phyloP scores from a whole-genome alignment of 2,888 invertebrate species.

The Blastobasis lacticolella region DNA sequence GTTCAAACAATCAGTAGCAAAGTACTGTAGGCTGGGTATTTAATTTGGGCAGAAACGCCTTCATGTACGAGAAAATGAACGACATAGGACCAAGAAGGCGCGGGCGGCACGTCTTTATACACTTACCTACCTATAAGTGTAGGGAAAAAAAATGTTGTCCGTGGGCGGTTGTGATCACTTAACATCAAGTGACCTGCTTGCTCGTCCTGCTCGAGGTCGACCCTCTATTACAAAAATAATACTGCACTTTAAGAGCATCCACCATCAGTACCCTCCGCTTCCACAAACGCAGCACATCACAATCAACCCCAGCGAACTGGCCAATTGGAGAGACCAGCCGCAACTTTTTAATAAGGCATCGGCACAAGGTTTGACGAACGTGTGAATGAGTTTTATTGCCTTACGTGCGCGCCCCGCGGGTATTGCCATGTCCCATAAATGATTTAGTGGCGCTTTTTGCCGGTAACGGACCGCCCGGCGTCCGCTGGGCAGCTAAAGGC shows the following conservation, averaged over 20 bases:
- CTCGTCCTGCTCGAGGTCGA: slow-evolving; percentile 4
- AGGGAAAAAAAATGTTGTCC: no score
- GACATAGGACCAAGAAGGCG: no score
- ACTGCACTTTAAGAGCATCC: not conserved
- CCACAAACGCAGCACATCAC: not conserved
- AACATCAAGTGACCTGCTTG: not conserved
- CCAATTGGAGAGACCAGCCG: slow-evolving; percentile 37
- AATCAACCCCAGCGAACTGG: slow-evolving; percentile 24
- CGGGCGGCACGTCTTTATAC: no score
- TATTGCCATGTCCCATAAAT: slow-evolving; percentile 59
- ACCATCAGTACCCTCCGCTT: no score
- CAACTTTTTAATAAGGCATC: slow-evolving; percentile 68
- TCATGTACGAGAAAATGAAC: no score
- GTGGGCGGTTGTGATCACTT: no score
- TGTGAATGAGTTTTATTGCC: slow-evolving; percentile 71
- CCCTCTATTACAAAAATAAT: not conserved
- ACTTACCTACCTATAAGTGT: no score
- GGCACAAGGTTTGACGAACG: slow-evolving; percentile 61
- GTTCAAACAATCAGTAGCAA: no score
- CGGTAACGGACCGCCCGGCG: slow-evolving; percentile 12
- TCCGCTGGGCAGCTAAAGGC: no score
- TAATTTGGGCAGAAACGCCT: no score
- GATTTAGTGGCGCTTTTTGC: slow-evolving; percentile 42
- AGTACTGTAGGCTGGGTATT: no score
- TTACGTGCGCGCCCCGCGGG: slow-evolving; percentile 51